A percentile compares a stretch with the other conserved stretches of the same genome.
These are phyloP conservation scores for Crotalus viridis DNA, from an alignment of 2,113 vertebrate genomes.

Conservation along the genomic window DNA sequence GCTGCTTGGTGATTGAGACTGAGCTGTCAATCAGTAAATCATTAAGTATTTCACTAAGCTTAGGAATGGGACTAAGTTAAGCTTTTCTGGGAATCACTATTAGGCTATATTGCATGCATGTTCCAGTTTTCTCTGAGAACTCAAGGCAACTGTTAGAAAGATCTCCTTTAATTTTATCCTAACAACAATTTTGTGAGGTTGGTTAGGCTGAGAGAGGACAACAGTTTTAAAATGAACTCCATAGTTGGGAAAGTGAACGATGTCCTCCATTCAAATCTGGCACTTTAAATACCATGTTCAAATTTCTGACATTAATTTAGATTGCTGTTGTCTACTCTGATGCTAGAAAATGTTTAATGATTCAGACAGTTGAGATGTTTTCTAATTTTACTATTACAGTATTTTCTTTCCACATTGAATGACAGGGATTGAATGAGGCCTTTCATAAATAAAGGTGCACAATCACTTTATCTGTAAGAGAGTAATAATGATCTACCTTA, in stretches of 20 bases:
- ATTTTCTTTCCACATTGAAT: neutral
- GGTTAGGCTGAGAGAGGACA: neutral
- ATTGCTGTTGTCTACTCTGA: neutral
- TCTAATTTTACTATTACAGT: neutral
- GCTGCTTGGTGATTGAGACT: neutral
- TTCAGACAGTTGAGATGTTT: neutral
- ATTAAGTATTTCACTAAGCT: neutral
- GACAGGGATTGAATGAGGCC: neutral
- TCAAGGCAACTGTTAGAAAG: neutral
- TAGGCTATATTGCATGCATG: neutral
- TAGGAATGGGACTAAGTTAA: neutral
- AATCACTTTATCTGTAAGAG: neutral
- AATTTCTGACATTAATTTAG: neutral
- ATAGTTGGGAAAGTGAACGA: neutral
- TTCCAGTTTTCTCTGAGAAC: neutral
- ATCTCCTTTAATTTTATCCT: neutral
- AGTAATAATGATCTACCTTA: neutral
- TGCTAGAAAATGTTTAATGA: neutral
- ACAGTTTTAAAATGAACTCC: neutral
- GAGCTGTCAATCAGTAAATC: neutral
- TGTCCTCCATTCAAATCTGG: neutral
- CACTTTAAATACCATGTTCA: neutral
- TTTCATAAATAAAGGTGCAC: neutral
- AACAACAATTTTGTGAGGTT: neutral
- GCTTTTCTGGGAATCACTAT: neutral